Evolutionary conservation across 2,888 invertebrate species (phyloP).

Genomic region (Scelioninae gen. 2): DNA sequence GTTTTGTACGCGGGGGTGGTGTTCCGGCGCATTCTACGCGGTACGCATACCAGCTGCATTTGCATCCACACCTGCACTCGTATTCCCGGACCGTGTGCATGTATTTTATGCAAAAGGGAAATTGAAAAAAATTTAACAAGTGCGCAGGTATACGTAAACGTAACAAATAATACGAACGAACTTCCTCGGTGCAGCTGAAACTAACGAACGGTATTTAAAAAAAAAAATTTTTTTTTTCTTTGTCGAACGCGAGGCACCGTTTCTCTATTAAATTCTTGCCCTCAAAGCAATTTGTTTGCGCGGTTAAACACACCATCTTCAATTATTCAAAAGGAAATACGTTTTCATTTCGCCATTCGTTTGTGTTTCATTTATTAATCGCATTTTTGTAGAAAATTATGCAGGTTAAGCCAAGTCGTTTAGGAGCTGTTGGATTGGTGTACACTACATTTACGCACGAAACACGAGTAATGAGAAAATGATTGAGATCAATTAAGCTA

Average conservation of each 20-base stretch:
- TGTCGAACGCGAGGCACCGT: slow-evolving; percentile 6
- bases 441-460: too few species aligned
- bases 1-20: slow-evolving; percentile 18
- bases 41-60: slow-evolving; percentile 39
- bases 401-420: too few species aligned
- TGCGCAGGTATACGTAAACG: slow-evolving; percentile 31
- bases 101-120: slow-evolving; percentile 49
- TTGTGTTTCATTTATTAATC: too few species aligned
- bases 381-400: too few species aligned
- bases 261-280: neutral
- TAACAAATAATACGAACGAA: slow-evolving; percentile 29
- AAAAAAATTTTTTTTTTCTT: too few species aligned
- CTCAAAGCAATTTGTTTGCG: slow-evolving; percentile 6
- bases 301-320: neutral
- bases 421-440: too few species aligned
- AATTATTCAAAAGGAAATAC: neutral
- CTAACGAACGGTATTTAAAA: slow-evolving; percentile 29
- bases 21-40: slow-evolving; percentile 22
- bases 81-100: slow-evolving; percentile 20
- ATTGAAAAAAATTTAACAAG: slow-evolving; percentile 49
- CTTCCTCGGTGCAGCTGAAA: slow-evolving; percentile 22
- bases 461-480: too few species aligned
- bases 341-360: too few species aligned
- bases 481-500: too few species aligned
- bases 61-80: slow-evolving; percentile 49